Base-by-base conservation (phyloP, 1,140 invertebrate species). In the Penaeus chinensis region DNA sequence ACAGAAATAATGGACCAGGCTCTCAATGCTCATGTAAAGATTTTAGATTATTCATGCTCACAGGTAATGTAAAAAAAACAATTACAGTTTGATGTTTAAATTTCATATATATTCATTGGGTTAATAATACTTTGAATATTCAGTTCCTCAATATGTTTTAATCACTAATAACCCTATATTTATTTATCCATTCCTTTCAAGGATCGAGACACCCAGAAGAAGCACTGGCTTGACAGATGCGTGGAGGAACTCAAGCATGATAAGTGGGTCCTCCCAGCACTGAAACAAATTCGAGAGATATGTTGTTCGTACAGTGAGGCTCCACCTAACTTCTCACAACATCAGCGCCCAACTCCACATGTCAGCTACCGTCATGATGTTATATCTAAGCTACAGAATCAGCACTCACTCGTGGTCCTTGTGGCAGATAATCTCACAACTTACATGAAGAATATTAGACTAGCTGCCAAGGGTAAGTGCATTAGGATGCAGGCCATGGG, bases 1-100 rank as follows among this genome's bases (percentile, higher is more conserved):
- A 98, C 97, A 5, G 98, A 99, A 93, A 99, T 99, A 90, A 97
- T 99, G 95, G 98, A 99, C 93, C 97, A 99, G 91, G 98, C 98
- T 3, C 92, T 99, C 78, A 95, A 95, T 77, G 98, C 98, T 89
- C 98, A 99, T 92, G 96, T 99, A 13, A 99, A 99, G 94, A 99
- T 99, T 92, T 94, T 99, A 61, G 98, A 99, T 93, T 99, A 99
- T 91, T 98, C 97, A 91, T 99, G 98, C 93, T 98, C 97, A 78
- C 95, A 95, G 93, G 94, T 94, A 90, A 90, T 87, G 80, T 65
- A 54, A 18, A 63, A 7, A 11, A 13, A 78, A 19, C n/a, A 69
- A 7, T 13, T 69, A 24, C n/a, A 32, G 32, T 54, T 11, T 54
- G 1, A 16, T 54, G 10, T 16, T 54, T 54, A 54, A 54, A 54